These are phyloP conservation scores for Chaitophorus viminalis DNA, from an alignment of 2,888 invertebrate species.

Conservation along the genomic window DNA sequence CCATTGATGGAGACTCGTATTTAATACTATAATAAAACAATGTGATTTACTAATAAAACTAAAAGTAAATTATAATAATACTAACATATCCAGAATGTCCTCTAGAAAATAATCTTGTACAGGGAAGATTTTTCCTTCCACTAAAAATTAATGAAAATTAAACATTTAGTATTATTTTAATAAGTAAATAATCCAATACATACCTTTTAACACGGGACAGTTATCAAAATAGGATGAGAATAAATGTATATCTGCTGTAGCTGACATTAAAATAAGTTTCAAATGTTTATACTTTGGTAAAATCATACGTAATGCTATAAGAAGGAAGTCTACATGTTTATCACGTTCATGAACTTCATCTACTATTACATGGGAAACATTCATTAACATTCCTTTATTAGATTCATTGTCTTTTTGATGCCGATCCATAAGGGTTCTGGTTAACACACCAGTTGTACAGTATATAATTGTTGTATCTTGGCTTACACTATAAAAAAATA, in stretches of 20 bases:
- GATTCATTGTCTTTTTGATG: conserved; percentile 62
- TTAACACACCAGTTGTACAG: conserved; percentile 90
- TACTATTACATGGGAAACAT: conserved; percentile 86
- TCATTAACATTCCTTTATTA: conserved; percentile 71
- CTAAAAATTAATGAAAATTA: conserved; percentile 70
- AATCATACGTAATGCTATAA: conserved; percentile 84
- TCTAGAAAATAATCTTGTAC: conserved; percentile 77
- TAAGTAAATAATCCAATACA: background rate
- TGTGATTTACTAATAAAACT: background rate
- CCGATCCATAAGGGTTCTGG: conserved; percentile 88
- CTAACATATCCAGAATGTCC: conserved; percentile 68
- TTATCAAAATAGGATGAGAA: conserved; percentile 86
- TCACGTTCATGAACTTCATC: conserved; percentile 98
- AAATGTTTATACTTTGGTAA: conserved; percentile 77
- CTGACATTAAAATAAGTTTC: conserved; percentile 92
- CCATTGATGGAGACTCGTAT: conserved; percentile 53
- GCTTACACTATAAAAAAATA: conserved; percentile 24
- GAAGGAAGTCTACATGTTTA: conserved; percentile 89
- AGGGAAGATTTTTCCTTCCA: conserved; percentile 76
- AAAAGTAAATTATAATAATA: background rate
- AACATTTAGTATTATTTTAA: background rate
- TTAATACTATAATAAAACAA: conserved; percentile 27
- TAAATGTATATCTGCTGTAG: conserved; percentile 85
- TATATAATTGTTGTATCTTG: conserved; percentile 73
- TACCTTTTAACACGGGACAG: conserved; percentile 75